phyloP scores from a whole-genome alignment of 2,797 vertebrate genomes.

The Sebastes hopkinsi region DNA sequence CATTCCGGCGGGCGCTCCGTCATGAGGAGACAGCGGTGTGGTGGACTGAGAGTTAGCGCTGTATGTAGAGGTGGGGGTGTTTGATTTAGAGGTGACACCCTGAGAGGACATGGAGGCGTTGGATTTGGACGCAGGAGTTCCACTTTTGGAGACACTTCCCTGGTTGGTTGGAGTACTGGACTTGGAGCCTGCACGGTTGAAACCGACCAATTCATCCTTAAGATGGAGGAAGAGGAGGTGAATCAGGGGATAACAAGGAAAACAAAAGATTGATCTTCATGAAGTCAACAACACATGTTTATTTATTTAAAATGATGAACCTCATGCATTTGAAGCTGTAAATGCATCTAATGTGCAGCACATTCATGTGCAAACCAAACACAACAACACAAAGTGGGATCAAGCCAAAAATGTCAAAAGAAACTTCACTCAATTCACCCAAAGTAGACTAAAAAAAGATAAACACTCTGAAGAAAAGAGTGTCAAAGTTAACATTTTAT shows the following conservation, averaged over 20 bases:
- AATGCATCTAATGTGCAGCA: background rate
- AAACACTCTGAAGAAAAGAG: background rate
- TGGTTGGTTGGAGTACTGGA: conserved; percentile 40
- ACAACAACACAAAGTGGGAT: background rate
- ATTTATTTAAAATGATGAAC: background rate
- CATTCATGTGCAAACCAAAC: background rate
- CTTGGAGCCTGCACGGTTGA: conserved; percentile 82
- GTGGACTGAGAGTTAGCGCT: conserved; percentile 21
- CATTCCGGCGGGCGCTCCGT: conserved; percentile 35
- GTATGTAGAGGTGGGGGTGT: conserved; percentile 7
- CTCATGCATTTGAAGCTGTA: background rate
- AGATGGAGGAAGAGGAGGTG: conserved; percentile 9
- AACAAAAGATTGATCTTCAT: background rate
- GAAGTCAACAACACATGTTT: background rate
- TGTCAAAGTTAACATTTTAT: background rate
- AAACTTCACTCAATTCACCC: background rate
- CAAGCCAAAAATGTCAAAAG: background rate
- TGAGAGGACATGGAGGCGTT: conserved; percentile 33
- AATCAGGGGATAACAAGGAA: background rate
- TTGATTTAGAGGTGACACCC: conserved; percentile 37
- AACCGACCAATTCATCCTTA: conserved; percentile 92
- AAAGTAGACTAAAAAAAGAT: background rate
- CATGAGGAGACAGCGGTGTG: conserved; percentile 22
- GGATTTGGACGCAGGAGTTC: conserved; percentile 38
- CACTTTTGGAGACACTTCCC: conserved; percentile 42